These are phyloP conservation scores for Corythornis madagascariensis DNA, from an alignment of 2,113 vertebrate species.

Conservation along the genomic window DNA sequence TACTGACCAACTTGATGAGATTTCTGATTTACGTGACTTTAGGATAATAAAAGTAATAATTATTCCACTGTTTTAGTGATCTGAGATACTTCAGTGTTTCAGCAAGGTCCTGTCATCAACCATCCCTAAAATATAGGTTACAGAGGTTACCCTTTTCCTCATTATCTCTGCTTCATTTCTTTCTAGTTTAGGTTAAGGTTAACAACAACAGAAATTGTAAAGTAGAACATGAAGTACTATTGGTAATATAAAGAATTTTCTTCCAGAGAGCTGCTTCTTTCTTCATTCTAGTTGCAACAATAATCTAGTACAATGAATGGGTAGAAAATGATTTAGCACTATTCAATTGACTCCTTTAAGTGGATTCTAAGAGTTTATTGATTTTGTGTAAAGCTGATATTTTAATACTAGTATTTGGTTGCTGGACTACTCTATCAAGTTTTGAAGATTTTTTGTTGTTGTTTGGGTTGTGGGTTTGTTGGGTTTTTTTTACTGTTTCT, in stretches of 20 bases:
- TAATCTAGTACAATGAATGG: background rate
- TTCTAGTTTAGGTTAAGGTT: background rate
- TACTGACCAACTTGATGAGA: background rate
- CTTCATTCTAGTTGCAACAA: background rate
- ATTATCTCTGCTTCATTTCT: background rate
- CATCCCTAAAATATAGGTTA: background rate
- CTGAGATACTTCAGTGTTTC: background rate
- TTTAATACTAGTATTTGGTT: background rate
- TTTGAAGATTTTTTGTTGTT: background rate
- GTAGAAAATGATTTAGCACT: background rate
- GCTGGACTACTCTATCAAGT: background rate
- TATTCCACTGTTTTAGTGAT: background rate
- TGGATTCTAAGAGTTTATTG: conserved; percentile 5
- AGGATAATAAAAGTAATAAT: background rate
- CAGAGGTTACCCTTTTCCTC: background rate
- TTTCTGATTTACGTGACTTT: background rate
- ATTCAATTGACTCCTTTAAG: background rate
- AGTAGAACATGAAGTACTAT: background rate
- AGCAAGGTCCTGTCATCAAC: background rate
- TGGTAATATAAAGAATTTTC: background rate
- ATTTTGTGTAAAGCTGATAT: conserved; percentile 24
- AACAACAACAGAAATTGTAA: background rate
- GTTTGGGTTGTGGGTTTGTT: background rate
- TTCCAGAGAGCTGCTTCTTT: background rate
- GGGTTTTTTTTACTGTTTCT: background rate